Evolutionary conservation across 2,113 vertebrate genomes (phyloP), one percentile per base, ranked within the genome.

Genomic region (Mastomys coucha): DNA sequence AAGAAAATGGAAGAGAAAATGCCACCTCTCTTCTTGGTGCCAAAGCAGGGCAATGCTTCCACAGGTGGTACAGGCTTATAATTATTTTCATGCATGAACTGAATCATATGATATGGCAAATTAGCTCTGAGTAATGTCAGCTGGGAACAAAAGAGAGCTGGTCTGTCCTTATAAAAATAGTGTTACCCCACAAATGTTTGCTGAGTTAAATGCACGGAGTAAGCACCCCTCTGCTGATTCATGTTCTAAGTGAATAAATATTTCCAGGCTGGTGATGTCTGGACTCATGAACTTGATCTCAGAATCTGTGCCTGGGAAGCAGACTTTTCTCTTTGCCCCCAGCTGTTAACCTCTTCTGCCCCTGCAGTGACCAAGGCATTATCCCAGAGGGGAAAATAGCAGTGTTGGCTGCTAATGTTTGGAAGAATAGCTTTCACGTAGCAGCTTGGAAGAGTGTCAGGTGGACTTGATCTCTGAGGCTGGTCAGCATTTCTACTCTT

Each of bases 171-270:
- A 73, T n/a, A 92, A 95, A 97, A 97, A 95, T 28, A 58, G 60
- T 42, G 60, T 96, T 28, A 91, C 51, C 88, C 65, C 67, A 70
- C 81, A 91, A 93, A 93, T 82, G 72, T 88, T 93, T 78, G 80
- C 63, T 3, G 22, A 91, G 89, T 92, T 96, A n/a, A 89, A 89
- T 51, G 85, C 94, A 78, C 73, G 77, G 80, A 94, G 90, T 72
- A 67, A 93, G 90, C 80, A 39, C 49, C 26, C 31, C 45, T 94
- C 70, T 94, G 93, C 92, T 97, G 96, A 93, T 65, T 97, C 92
- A 94, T 93, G 92, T 78, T 96, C 85, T 95, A 26, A 86, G 88
- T 80, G 92, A 93, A 70, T 96, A 80, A 89, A 28, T 91, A 63
- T 91, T 96, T 96, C 96, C 88, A 96, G 91, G 89, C 82, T 92